Percentiles rank a stretch among this genome's conserved stretches.
Evolutionary conservation across 2,797 vertebrate genomes (phyloP).

Genomic region (Poecilia velifera): DNA sequence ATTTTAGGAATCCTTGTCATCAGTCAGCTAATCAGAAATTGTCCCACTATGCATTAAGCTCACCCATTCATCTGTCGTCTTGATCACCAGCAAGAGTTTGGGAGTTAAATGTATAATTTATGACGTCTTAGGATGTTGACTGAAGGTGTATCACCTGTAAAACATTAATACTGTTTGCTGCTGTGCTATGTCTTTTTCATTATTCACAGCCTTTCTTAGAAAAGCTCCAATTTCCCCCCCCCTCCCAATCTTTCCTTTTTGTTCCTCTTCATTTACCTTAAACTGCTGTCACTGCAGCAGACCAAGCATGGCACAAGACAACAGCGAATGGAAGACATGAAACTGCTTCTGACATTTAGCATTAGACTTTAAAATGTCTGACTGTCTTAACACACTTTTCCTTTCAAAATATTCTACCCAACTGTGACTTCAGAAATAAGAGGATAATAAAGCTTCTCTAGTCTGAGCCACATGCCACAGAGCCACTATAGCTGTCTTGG

Average conservation of each 20-base stretch:
- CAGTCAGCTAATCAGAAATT: conserved; percentile 36
- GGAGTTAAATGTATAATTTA: conserved; percentile 17
- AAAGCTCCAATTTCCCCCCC: conserved; percentile 43
- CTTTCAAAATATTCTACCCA: conserved; percentile 19
- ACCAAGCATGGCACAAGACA: conserved; percentile 66
- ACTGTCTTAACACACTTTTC: conserved; percentile 32
- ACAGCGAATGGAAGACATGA: conserved; percentile 50
- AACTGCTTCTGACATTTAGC: conserved; percentile 62
- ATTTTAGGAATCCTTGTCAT: conserved; percentile 18
- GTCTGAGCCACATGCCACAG: conserved; percentile 13
- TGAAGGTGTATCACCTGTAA: conserved; percentile 47
- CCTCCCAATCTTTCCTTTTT: conserved; percentile 30
- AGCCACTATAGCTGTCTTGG: conserved; percentile 8
- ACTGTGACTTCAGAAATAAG: conserved; percentile 20
- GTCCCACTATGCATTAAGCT: conserved; percentile 13
- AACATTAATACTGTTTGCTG: conserved; percentile 30
- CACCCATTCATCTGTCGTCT: background rate
- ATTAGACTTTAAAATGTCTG: conserved; percentile 61
- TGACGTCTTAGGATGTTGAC: conserved; percentile 2
- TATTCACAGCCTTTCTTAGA: conserved; percentile 34
- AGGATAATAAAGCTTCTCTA: conserved; percentile 28
- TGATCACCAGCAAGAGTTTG: conserved; percentile 15
- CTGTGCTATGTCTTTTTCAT: conserved; percentile 26
- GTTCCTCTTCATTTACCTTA: conserved; percentile 21
- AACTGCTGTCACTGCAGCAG: conserved; percentile 35